phyloP scores from a whole-genome alignment of 2,888 invertebrate species.

The Torymus tubicola region DNA sequence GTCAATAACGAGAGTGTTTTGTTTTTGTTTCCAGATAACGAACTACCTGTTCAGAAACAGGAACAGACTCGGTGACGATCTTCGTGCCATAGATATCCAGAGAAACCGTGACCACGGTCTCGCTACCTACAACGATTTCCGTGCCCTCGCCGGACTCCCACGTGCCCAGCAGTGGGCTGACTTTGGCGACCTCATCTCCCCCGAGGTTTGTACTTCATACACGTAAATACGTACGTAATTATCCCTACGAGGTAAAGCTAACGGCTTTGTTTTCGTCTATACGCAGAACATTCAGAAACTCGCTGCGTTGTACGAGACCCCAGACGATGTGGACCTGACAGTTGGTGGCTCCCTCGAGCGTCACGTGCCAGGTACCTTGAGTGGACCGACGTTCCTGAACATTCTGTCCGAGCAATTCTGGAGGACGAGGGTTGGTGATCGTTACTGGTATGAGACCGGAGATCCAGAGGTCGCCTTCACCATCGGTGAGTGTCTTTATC shows the following conservation, averaged over 20 bases:
- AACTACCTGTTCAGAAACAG: slow-evolving; percentile 83
- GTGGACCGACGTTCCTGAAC: slow-evolving; percentile 93
- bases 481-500: slow-evolving; percentile 76
- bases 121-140: slow-evolving; percentile 86
- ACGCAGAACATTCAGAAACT: slow-evolving; percentile 82
- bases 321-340: slow-evolving; percentile 91
- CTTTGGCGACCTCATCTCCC: slow-evolving; percentile 76
- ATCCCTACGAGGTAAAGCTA: neutral
- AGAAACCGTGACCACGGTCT: slow-evolving; percentile 92
- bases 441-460: slow-evolving; percentile 89
- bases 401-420: slow-evolving; percentile 92
- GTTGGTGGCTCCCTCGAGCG: slow-evolving; percentile 90
- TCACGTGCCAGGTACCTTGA: slow-evolving; percentile 85
- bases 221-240: neutral
- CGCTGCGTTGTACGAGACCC: slow-evolving; percentile 81
- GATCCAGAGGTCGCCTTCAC: slow-evolving; percentile 82
- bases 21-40: slow-evolving; percentile 78
- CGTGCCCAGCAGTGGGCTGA: slow-evolving; percentile 84
- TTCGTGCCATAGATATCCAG: slow-evolving; percentile 90
- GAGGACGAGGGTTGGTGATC: slow-evolving; percentile 89
- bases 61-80: slow-evolving; percentile 86
- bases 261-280: neutral
- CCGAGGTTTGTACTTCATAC: slow-evolving; percentile 54
- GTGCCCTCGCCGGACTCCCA: slow-evolving; percentile 86
- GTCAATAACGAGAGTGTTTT: neutral